Percentiles rank a stretch among this genome's conserved stretches.
These are phyloP conservation scores for Laothoe populi DNA, from an alignment of 2,888 invertebrate species.

Conservation along the genomic window DNA sequence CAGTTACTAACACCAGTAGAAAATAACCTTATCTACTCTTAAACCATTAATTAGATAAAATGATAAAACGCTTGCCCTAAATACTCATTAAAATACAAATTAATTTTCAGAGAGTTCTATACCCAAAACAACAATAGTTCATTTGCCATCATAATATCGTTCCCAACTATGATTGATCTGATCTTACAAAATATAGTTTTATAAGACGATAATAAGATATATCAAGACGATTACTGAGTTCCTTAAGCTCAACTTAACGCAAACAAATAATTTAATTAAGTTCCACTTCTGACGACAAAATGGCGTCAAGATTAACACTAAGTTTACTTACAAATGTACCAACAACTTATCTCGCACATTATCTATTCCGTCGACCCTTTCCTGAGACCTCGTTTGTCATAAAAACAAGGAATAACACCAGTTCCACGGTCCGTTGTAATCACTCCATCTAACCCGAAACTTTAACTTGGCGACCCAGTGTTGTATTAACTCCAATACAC, in stretches of 20 bases:
- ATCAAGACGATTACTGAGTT: too few species aligned
- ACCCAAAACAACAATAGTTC: too few species aligned
- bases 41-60: too few species aligned
- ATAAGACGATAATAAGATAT: too few species aligned
- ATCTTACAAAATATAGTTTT: too few species aligned
- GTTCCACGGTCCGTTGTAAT: slow-evolving; percentile 20
- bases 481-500: slow-evolving; percentile 11
- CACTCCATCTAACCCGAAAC: slow-evolving; percentile 23
- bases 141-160: too few species aligned
- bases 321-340: slow-evolving; percentile 9
- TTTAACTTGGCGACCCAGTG: slow-evolving; percentile 9
- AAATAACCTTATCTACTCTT: too few species aligned
- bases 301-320: slow-evolving; percentile 6
- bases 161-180: too few species aligned
- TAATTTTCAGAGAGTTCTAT: too few species aligned
- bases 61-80: too few species aligned
- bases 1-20: too few species aligned
- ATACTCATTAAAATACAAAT: too few species aligned
- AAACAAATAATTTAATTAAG: not conserved
- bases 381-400: slow-evolving; percentile 11
- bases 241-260: not conserved
- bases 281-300: not conserved
- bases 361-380: slow-evolving; percentile 4
- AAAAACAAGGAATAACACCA: slow-evolving; percentile 23
- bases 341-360: slow-evolving; percentile 9